Evolutionary conservation across 2,797 vertebrate species (phyloP).

Genomic region (Sebastolobus alascanus): DNA sequence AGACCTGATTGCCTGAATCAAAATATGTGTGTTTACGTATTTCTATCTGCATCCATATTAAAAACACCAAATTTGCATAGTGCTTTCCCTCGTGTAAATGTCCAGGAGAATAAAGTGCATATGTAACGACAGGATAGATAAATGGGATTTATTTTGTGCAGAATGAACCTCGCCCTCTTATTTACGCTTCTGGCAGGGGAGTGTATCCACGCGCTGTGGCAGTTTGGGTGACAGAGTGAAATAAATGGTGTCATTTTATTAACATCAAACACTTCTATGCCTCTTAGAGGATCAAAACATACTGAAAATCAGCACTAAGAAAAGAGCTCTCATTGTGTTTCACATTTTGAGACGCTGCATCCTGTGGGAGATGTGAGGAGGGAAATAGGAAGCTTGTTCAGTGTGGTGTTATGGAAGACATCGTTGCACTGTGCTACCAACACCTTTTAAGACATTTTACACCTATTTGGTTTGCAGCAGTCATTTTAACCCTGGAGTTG

Average conservation of each 20-base stretch:
- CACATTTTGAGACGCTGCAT: not conserved
- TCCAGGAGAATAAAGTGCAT: constrained; percentile 7
- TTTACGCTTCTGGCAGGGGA: not conserved
- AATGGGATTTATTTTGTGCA: constrained; percentile 15
- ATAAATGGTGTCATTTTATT: constrained; percentile 36
- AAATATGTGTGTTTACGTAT: not conserved
- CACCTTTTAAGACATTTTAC: constrained; percentile 33
- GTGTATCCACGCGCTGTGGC: not conserved
- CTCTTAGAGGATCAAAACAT: constrained; percentile 7
- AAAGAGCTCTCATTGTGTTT: not conserved
- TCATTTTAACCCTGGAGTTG: constrained; percentile 10
- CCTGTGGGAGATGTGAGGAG: not conserved
- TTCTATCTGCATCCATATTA: constrained; percentile 3
- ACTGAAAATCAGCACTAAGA: no score
- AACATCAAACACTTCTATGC: constrained; percentile 27
- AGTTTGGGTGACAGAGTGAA: constrained; percentile 28
- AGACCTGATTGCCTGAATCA: constrained; percentile 3
- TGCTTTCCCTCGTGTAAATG: not conserved
- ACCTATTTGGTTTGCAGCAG: constrained; percentile 29
- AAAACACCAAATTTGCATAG: constrained; percentile 1
- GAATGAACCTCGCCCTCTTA: not conserved
- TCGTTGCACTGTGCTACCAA: not conserved
- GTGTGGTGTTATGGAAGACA: not conserved
- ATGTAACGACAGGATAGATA: constrained; percentile 21
- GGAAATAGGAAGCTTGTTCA: not conserved